Conservation (phyloP, 2,797 vertebrate genomes). For the Galaxias olidus region DNA sequence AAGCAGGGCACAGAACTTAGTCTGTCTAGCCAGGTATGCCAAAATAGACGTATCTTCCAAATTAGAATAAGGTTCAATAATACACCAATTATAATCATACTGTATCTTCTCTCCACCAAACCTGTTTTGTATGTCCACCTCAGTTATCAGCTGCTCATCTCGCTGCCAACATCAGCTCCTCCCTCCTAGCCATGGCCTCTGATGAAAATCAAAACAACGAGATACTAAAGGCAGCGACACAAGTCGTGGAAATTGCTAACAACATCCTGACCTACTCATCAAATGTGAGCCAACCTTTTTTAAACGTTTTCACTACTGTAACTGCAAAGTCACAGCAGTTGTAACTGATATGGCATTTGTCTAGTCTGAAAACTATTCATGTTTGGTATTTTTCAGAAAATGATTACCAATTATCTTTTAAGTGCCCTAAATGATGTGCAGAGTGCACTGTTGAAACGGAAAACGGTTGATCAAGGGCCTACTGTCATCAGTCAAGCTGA, state of each 20-base stretch:
- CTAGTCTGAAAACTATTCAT: not conserved
- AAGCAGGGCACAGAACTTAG: conserved; percentile 80
- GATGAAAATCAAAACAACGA: conserved; percentile 47
- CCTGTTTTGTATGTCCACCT: conserved; percentile 23
- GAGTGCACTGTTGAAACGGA: conserved; percentile 82
- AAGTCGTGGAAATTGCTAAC: conserved; percentile 83
- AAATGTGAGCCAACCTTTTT: conserved; percentile 43
- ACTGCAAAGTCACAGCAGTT: not conserved
- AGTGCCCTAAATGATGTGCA: conserved; percentile 80
- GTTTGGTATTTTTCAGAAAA: conserved; percentile 51
- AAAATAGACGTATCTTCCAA: no score
- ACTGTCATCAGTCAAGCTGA: conserved; percentile 74
- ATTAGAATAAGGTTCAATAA: no score
- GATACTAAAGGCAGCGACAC: conserved; percentile 69
- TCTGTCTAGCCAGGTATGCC: conserved; percentile 84
- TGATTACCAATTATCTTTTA: conserved; percentile 76
- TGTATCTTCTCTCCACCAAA: no score
- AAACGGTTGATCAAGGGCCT: conserved; percentile 71
- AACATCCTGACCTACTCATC: conserved; percentile 81
- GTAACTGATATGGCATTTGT: not conserved
- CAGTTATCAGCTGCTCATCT: conserved; percentile 80
- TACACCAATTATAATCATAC: no score
- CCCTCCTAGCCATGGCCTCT: conserved; percentile 65
- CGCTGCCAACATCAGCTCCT: conserved; percentile 80
- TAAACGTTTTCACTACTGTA: not conserved